Percentiles rank a stretch among this genome's conserved stretches.
Conservation (phyloP, 2,888 invertebrate species). For the Neoaliturus tenellus region DNA sequence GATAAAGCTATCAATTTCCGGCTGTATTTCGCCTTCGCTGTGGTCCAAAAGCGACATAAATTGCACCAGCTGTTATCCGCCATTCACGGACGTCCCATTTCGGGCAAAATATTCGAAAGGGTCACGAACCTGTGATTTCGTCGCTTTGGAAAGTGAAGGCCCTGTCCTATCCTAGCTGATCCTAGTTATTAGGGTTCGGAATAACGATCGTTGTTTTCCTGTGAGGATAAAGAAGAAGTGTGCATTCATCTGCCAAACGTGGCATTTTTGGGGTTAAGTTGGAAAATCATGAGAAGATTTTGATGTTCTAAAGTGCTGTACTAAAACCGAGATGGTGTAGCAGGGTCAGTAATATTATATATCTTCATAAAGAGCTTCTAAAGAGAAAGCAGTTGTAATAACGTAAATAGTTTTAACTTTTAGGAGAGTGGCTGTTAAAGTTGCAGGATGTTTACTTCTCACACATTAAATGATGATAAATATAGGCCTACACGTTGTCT, state of each 20-base stretch:
- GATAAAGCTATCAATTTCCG: background rate
- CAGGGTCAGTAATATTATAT: no score
- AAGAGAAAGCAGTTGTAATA: no score
- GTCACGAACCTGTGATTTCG: constrained; percentile 3
- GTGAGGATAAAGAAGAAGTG: background rate
- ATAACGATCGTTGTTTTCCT: background rate
- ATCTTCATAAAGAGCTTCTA: no score
- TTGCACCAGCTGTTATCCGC: background rate
- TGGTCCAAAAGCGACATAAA: background rate
- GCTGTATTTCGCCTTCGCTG: background rate
- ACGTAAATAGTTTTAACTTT: no score
- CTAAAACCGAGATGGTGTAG: no score
- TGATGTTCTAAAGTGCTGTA: no score
- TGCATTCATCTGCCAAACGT: background rate
- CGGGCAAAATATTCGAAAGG: constrained; percentile 14
- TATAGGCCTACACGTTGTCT: no score
- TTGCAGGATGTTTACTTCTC: no score
- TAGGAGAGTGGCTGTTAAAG: no score
- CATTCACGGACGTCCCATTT: background rate
- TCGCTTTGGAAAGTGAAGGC: constrained; percentile 9
- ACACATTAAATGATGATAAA: no score
- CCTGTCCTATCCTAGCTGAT: background rate
- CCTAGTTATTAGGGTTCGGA: background rate
- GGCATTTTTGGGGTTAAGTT: background rate
- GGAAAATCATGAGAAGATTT: no score